phyloP scores from a whole-genome alignment of 2,888 invertebrate species.

The Nomada fabriciana region DNA sequence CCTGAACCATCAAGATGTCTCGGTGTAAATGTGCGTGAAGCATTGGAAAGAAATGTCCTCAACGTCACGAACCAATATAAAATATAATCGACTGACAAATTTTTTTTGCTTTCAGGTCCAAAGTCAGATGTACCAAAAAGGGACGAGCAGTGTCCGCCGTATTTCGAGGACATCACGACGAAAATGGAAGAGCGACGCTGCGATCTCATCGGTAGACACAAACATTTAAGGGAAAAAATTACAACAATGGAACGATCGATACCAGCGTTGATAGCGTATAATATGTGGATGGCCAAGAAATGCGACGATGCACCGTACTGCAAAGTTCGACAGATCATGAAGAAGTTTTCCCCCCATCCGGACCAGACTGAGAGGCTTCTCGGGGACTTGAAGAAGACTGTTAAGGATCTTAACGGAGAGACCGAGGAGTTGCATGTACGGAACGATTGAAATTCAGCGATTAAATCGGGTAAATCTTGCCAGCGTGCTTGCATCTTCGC shows the following conservation, averaged over 20 bases:
- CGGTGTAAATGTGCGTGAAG: constrained; percentile 42
- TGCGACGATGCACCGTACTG: constrained; percentile 65
- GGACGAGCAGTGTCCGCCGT: constrained; percentile 31
- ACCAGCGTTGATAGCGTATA: constrained; percentile 79
- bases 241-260: constrained; percentile 79
- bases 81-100: background rate
- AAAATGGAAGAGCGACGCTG: constrained; percentile 74
- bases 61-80: background rate
- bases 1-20: constrained; percentile 24
- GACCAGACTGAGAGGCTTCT: constrained; percentile 77
- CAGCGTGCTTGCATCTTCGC: constrained; percentile 45
- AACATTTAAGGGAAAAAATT: constrained; percentile 74
- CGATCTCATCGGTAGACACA: constrained; percentile 73
- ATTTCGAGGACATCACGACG: constrained; percentile 65
- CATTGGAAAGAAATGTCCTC: background rate
- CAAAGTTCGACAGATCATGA: constrained; percentile 77
- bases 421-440: constrained; percentile 81
- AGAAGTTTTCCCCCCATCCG: constrained; percentile 66
- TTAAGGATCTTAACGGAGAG: constrained; percentile 73
- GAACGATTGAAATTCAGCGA: constrained; percentile 72
- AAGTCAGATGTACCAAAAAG: constrained; percentile 58
- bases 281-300: constrained; percentile 67
- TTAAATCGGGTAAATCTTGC: constrained; percentile 74
- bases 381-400: constrained; percentile 64
- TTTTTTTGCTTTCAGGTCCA: constrained; percentile 42